Percentiles rank a stretch among this genome's conserved stretches.
Evolutionary conservation across 2,797 vertebrate genomes (phyloP).

Genomic region (Hippoglossus hippoglossus): DNA sequence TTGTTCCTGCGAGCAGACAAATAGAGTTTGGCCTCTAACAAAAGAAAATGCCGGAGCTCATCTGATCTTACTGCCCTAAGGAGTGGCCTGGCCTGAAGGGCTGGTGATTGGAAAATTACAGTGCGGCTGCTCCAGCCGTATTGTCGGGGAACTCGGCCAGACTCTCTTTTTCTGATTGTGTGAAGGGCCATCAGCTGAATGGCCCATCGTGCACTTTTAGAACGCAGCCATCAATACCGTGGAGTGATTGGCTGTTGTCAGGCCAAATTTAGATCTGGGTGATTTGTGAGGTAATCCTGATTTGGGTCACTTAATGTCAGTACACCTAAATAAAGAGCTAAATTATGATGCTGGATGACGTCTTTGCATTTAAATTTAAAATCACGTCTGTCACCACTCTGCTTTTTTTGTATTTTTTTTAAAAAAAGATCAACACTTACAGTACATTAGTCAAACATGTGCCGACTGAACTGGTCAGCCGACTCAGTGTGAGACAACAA

Average conservation of each 20-base stretch:
- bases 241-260: slow-evolving; percentile 52
- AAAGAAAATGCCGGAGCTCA: slow-evolving; percentile 78
- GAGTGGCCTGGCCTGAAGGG: slow-evolving; percentile 78
- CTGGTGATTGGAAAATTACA: slow-evolving; percentile 86
- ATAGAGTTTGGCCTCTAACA: slow-evolving; percentile 80
- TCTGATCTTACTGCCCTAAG: slow-evolving; percentile 84
- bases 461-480: background rate
- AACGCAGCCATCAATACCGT: slow-evolving; percentile 45
- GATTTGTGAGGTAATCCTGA: slow-evolving; percentile 26
- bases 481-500: slow-evolving; percentile 17
- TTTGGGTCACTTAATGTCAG: slow-evolving; percentile 1
- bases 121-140: slow-evolving; percentile 65
- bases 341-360: background rate
- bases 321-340: background rate
- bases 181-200: slow-evolving; percentile 69
- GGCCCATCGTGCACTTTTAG: slow-evolving; percentile 45
- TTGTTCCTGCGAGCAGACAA: slow-evolving; percentile 81
- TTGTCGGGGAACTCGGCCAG: slow-evolving; percentile 64
- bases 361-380: background rate
- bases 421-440: background rate
- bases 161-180: slow-evolving; percentile 62
- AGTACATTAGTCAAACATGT: background rate
- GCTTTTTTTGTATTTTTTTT: background rate
- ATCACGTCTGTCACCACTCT: background rate
- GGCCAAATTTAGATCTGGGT: slow-evolving; percentile 35